These are phyloP conservation scores for Panzeria rudis DNA, from an alignment of 2,888 invertebrate genomes.

Conservation along the genomic window DNA sequence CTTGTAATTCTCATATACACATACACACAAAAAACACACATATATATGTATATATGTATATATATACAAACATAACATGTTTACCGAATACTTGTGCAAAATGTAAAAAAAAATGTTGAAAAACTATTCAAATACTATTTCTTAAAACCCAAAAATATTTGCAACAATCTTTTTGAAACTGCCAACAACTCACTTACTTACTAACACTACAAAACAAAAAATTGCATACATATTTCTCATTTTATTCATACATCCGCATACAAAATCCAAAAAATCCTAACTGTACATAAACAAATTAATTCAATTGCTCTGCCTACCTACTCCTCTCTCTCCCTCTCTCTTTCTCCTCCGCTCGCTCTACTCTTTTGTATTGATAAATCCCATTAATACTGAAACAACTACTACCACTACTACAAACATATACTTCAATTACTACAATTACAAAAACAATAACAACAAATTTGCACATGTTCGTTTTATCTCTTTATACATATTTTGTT, in stretches of 20 bases:
- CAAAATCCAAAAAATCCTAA: conserved; percentile 21
- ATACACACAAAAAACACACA: conserved; percentile 49
- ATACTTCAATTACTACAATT: conserved; percentile 35
- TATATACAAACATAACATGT: conserved; percentile 27
- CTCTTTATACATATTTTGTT: conserved; percentile 20
- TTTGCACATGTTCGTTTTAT: conserved; percentile 43
- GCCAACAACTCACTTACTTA: conserved; percentile 12
- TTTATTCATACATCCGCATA: not conserved
- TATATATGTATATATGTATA: not conserved
- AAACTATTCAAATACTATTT: conserved; percentile 13
- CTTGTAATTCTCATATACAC: conserved; percentile 14
- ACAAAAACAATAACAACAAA: conserved; percentile 39
- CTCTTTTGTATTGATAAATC: conserved; percentile 2
- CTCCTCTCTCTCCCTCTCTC: not conserved
- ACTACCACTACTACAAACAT: not conserved
- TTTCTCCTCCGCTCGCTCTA: not conserved
- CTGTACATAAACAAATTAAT: conserved; percentile 41
- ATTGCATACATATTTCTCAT: not conserved
- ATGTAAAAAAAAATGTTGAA: conserved; percentile 11
- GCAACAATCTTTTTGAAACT: conserved; percentile 29
- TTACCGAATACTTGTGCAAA: conserved; percentile 34
- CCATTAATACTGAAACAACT: not conserved
- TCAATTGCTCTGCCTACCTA: conserved; percentile 18
- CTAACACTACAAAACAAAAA: conserved; percentile 3
- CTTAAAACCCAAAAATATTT: conserved; percentile 17